Percentiles rank a stretch among this genome's conserved stretches.
Conservation (phyloP, 2,888 invertebrate species). For the Aleiodes alternator region DNA sequence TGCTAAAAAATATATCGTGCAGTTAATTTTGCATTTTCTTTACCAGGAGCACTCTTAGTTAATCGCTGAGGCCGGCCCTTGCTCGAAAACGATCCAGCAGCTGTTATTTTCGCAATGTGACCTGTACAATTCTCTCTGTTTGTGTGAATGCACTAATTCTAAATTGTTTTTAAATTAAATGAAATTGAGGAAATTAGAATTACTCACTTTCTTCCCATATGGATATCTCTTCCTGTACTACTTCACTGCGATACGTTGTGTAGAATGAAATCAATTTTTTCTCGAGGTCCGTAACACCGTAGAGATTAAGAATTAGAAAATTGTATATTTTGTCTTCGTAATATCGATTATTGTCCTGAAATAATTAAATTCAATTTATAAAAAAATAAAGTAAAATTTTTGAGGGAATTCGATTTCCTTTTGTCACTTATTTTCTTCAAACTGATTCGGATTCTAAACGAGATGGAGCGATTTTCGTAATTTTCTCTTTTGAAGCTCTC, state of each 20-base stretch:
- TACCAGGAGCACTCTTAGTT: conserved; percentile 69
- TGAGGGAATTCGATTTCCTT: too few species aligned
- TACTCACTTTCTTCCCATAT: conserved; percentile 84
- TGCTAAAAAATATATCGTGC: conserved; percentile 13
- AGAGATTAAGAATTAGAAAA: conserved; percentile 78
- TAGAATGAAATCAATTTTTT: conserved; percentile 82
- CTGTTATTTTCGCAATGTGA: conserved; percentile 63
- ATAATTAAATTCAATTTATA: conserved; percentile 26
- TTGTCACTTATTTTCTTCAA: neutral
- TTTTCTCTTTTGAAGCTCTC: too few species aligned
- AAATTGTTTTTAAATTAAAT: neutral
- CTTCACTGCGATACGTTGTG: conserved; percentile 83
- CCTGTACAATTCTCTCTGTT: conserved; percentile 35
- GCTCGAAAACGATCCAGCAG: conserved; percentile 62
- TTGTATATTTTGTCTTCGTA: conserved; percentile 77
- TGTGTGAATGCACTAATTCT: neutral
- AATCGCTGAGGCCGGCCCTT: conserved; percentile 66
- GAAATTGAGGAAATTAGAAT: conserved; percentile 12
- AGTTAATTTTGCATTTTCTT: conserved; percentile 50
- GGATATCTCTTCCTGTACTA: conserved; percentile 85
- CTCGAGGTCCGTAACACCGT: conserved; percentile 75
- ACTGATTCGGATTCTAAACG: conserved; percentile 38
- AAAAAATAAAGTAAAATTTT: too few species aligned
- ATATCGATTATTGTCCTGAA: conserved; percentile 75
- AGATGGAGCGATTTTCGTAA: too few species aligned